Evolutionary conservation across 2,113 vertebrate species (phyloP).

Genomic region (Sorex fumeus): DNA sequence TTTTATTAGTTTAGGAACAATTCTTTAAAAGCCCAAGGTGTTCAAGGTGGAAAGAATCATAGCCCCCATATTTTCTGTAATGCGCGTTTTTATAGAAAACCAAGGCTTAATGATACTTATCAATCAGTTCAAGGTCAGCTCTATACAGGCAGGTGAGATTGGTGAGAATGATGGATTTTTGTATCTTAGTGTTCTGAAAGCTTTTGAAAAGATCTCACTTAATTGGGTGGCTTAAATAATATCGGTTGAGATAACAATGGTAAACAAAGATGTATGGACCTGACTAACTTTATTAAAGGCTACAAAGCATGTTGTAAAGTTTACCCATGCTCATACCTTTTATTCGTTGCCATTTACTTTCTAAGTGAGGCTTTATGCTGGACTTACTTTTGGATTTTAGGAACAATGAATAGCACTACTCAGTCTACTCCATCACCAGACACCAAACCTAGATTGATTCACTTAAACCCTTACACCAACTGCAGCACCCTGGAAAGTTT

Average conservation of each 20-base stretch:
- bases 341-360: background rate
- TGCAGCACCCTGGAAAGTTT: too few species aligned
- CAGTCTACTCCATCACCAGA: background rate
- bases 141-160: background rate
- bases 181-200: conserved; percentile 30
- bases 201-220: conserved; percentile 20
- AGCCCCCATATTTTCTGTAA: background rate
- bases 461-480: background rate
- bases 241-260: background rate
- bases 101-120: background rate
- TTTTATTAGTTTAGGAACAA: background rate
- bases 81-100: conserved; percentile 12
- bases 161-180: conserved; percentile 17
- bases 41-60: background rate
- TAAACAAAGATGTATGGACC: background rate
- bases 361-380: background rate
- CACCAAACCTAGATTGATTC: background rate
- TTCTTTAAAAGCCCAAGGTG: background rate
- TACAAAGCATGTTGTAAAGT: conserved; percentile 47
- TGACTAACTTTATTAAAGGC: background rate
- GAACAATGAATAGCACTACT: background rate
- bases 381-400: background rate
- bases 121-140: background rate
- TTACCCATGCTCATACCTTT: background rate
- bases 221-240: background rate